phyloP scores from a whole-genome alignment of 2,888 invertebrate species.

The Nebria salina region DNA sequence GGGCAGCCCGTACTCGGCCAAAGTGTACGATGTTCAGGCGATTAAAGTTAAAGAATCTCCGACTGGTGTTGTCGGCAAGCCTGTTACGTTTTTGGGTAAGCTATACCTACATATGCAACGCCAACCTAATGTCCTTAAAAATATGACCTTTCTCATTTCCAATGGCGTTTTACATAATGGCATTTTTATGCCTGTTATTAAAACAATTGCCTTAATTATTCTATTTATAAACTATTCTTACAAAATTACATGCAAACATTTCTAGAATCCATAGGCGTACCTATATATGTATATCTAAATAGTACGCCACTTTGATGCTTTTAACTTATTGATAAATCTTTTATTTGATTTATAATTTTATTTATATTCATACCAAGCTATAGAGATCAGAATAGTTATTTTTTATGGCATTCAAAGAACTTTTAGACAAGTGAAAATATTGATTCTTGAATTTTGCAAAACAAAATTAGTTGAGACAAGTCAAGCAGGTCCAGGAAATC shows the following conservation, averaged over 20 bases:
- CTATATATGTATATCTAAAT: too few relatives aligned
- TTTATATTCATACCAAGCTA: too few relatives aligned
- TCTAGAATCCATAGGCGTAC: too few relatives aligned
- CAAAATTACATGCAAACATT: too few relatives aligned
- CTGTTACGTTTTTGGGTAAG: conserved; percentile 88
- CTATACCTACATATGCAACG: conserved; percentile 25
- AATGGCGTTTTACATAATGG: conserved; percentile 2
- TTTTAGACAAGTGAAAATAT: too few relatives aligned
- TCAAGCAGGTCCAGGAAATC: conserved; percentile 97
- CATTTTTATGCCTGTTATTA: conserved; percentile 11
- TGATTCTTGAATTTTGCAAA: conserved; percentile 43
- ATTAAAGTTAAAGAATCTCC: conserved; percentile 94
- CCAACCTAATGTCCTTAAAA: neutral
- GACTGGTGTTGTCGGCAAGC: conserved; percentile 86
- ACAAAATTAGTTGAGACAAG: conserved; percentile 86
- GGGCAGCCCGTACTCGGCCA: conserved; percentile 93
- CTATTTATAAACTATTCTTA: neutral
- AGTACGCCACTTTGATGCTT: too few relatives aligned
- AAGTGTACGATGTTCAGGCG: conserved; percentile 93
- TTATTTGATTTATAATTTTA: too few relatives aligned
- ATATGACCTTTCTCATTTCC: conserved; percentile 12
- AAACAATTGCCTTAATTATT: neutral
- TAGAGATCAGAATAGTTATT: too few relatives aligned
- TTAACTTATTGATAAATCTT: too few relatives aligned
- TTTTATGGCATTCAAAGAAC: too few relatives aligned